A percentile compares a stretch with the other conserved stretches of the same genome.
Conservation (phyloP, 2,888 invertebrate species). For the Parnassius apollo region DNA sequence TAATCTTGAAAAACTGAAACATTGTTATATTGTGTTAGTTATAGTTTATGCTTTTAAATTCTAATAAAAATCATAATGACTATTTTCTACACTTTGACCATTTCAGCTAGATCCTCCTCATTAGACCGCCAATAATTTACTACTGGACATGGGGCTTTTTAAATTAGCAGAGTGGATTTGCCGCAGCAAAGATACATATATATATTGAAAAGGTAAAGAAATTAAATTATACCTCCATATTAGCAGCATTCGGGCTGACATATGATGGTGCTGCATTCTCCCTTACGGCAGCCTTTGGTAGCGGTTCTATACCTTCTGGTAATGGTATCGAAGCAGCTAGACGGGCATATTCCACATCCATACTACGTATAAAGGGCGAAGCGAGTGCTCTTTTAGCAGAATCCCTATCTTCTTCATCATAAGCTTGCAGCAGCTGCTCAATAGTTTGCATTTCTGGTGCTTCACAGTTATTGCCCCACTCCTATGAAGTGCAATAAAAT, state of each 20-base stretch:
- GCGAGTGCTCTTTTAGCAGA: conserved; percentile 87
- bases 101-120: too few species aligned
- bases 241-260: conserved; percentile 49
- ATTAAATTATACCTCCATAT: conserved; percentile 15
- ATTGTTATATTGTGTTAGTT: too few species aligned
- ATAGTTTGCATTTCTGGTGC: conserved; percentile 89
- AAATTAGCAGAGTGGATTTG: too few species aligned
- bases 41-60: too few species aligned
- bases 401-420: conserved; percentile 93
- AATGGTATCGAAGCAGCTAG: conserved; percentile 55
- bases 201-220: too few species aligned
- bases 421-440: conserved; percentile 88
- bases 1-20: too few species aligned
- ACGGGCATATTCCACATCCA: conserved; percentile 95
- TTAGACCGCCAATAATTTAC: too few species aligned
- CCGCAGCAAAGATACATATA: too few species aligned
- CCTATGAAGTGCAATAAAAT: conserved; percentile 45
- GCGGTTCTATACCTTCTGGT: conserved; percentile 60
- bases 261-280: conserved; percentile 87
- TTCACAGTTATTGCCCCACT: conserved; percentile 94
- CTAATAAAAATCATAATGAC: too few species aligned
- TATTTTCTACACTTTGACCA: too few species aligned
- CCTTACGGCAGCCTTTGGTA: conserved; percentile 81
- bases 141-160: too few species aligned
- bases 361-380: conserved; percentile 92